Evolutionary conservation across 2,113 vertebrate genomes (phyloP), one percentile per base, ranked within the genome.

Genomic region (Tachysurus fulvidraco): DNA sequence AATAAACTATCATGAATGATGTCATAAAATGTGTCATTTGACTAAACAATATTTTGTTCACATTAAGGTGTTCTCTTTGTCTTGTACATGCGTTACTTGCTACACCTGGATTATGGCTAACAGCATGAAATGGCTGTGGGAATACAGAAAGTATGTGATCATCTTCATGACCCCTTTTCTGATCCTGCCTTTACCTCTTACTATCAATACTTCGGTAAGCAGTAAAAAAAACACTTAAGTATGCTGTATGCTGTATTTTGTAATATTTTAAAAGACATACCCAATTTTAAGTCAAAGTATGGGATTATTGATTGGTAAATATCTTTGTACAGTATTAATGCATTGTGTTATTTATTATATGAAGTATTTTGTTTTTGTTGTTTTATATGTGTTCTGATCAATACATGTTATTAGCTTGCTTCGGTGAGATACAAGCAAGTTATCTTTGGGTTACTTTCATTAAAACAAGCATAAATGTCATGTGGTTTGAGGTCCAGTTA

Each of bases 161-260:
- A 69, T 91, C 5, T 0, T 95, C 2, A 0, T 95, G 7, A 88
- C 93, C 0, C 97, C 96, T 0, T 12, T 99, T 2, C 0, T 94
- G 0, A 57, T 96, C 23, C 92, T 99, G 67, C 94, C 96, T 2
- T 93, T 99, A 88, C 97, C 97, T 0, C 74, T 99, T 69, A 16
- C 88, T 11, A 0, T 93, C 80, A 92, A 92, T 0, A 86, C 85
- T 36, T 91, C 95, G 94, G 98, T 99, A 95, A 97, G 71, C 5
- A 79, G 25, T 36, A 30, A 13, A 30, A 64, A 23, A 64, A 23
- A 79, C 55, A 52, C 44, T 25, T 65, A 23, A n/a, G 30, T 73
- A 4, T 28, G 76, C 19, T 74, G 54, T 28, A 17, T 57, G 19
- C 30, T 36, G 25, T 19, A 14, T 9, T 25, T 82, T 14, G 25